Evolutionary conservation across 2,797 vertebrate species (phyloP).

Genomic region (Chelonia mydas): DNA sequence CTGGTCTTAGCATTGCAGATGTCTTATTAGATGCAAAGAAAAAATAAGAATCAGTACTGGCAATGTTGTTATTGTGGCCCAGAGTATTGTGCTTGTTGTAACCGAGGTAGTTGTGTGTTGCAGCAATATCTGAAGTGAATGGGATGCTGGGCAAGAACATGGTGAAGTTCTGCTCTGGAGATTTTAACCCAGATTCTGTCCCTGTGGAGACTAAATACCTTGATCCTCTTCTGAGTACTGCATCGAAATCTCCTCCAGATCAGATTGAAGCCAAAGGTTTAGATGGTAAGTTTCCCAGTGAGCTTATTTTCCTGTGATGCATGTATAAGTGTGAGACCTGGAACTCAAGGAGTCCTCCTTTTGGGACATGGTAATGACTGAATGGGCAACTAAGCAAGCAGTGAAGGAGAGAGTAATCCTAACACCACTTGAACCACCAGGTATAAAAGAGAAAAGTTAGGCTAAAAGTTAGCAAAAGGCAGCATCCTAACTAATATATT

Average conservation of each 20-base stretch:
- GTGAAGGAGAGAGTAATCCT: not conserved
- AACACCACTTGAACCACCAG: accelerated
- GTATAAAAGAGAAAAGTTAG: not conserved
- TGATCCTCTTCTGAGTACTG: conserved; percentile 83
- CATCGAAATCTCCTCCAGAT: conserved; percentile 70
- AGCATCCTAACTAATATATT: not conserved
- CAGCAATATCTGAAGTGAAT: conserved; percentile 88
- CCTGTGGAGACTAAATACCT: conserved; percentile 80
- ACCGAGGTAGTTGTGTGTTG: not conserved
- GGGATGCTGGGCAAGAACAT: conserved; percentile 85
- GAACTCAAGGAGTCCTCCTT: not conserved
- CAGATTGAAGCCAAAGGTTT: conserved; percentile 83
- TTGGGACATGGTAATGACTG: not conserved
- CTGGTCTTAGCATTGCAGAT: not conserved
- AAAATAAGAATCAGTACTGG: accelerated
- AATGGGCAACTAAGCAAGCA: not conserved
- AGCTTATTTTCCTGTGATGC: not conserved
- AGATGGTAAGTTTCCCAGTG: conserved; percentile 82
- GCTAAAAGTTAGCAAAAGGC: accelerated
- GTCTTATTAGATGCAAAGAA: accelerated
- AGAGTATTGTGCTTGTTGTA: accelerated
- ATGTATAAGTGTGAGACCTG: accelerated
- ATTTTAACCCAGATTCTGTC: conserved; percentile 75
- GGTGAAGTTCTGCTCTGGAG: conserved; percentile 87
- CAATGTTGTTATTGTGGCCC: accelerated